Conservation (phyloP, 2,797 vertebrate genomes). For the Leptodactylus fallax region DNA sequence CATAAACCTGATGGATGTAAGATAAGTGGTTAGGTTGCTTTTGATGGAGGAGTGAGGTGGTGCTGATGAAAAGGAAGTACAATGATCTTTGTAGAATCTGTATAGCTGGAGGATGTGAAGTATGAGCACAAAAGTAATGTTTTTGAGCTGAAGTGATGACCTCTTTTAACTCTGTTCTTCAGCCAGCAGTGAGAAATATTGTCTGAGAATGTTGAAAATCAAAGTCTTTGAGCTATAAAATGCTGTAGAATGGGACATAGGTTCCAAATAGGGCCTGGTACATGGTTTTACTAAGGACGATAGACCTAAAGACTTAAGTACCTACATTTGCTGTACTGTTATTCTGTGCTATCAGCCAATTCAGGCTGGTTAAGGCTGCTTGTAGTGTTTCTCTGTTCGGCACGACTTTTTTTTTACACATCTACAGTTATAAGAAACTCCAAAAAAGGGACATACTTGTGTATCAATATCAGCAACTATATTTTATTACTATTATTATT, state of each 20-base stretch:
- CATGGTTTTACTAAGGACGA: too few species aligned
- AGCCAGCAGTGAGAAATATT: background rate
- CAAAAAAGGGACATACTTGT: background rate
- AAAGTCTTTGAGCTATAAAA: too few species aligned
- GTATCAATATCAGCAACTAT: background rate
- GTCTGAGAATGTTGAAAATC: background rate
- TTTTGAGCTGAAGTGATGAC: background rate
- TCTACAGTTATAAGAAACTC: background rate
- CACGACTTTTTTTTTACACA: background rate
- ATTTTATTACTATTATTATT: too few species aligned
- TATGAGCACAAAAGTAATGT: background rate
- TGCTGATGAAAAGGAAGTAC: background rate
- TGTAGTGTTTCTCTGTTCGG: too few species aligned
- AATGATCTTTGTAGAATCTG: background rate
- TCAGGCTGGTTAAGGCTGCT: background rate
- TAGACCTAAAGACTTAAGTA: too few species aligned
- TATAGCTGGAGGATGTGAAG: background rate
- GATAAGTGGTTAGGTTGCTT: slow-evolving; percentile 11
- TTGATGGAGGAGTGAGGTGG: background rate
- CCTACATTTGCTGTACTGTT: too few species aligned
- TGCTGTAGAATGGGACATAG: too few species aligned
- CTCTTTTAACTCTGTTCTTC: background rate
- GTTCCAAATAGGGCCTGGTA: too few species aligned
- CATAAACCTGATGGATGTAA: slow-evolving; percentile 23
- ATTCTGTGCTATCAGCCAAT: too few species aligned